Evolutionary conservation across 2,113 vertebrate species (phyloP).

Genomic region (Myrmophylax atrothorax): DNA sequence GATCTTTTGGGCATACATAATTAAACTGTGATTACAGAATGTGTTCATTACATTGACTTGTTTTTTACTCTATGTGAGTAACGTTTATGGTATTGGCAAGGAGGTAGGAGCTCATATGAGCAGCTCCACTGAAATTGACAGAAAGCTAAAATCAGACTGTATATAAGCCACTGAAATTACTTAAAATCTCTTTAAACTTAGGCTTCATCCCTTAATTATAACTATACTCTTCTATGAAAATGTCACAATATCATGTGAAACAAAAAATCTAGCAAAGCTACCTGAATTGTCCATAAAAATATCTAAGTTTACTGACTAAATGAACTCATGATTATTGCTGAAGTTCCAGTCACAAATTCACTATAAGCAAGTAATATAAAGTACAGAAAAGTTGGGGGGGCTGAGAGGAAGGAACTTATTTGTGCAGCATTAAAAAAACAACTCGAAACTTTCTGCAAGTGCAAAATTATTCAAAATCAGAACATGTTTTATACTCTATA

Average conservation of each 20-base stretch:
- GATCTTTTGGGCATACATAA: not conserved
- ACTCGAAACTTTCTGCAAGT: not conserved
- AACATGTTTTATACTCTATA: not conserved
- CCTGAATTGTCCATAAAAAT: not conserved
- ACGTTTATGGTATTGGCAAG: not conserved
- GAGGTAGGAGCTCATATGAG: not conserved
- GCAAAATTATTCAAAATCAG: not conserved
- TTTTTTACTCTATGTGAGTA: not conserved
- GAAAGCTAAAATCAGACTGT: not conserved
- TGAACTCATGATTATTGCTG: not conserved
- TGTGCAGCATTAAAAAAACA: not conserved
- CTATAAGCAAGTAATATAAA: not conserved
- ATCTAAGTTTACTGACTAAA: not conserved
- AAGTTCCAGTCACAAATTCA: not conserved
- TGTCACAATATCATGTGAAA: not conserved
- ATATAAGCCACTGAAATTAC: not conserved
- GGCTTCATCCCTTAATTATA: not conserved
- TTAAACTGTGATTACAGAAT: not conserved
- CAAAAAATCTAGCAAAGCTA: not conserved
- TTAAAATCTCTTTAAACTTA: not conserved
- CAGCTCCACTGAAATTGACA: not conserved
- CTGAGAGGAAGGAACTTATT: not conserved
- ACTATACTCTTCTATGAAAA: not conserved
- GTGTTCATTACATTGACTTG: not conserved
- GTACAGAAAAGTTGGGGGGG: not conserved